Evolutionary conservation across 2,113 vertebrate species (phyloP), one percentile per base, ranked within the genome.

Genomic region (Apus apus): DNA sequence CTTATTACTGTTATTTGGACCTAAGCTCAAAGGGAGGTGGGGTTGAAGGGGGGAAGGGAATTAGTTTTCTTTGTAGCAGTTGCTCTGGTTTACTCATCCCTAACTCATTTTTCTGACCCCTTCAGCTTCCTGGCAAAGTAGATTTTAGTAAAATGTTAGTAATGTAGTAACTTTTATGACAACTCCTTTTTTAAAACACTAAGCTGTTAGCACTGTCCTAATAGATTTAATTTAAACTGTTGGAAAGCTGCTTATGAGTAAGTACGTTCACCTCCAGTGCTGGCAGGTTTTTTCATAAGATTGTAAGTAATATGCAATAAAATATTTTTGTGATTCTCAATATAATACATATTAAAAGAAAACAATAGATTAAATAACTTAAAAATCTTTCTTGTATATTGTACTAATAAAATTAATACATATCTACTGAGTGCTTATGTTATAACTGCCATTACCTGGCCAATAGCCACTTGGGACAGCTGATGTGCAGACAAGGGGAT

Each of bases 11-110:
- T 79, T 20, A 48, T 87, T 92, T 75, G 53, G 29, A 67, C 25
- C 34, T 72, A n/a, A 71, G 12, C 43, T 67, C 0, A 30, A 16
- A 2, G 3, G 45, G 20, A 15, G 2, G 5, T 34, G 27, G 5
- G 5, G 8, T 5, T 34, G 30, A 7, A 4, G 8, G 8, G 8
- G 13, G 5, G 11, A 67, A 85, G 8, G 8, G 26, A 85, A 76
- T 64, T 8, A 7, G 12, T 61, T 94, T 93, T 57, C 26, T 85
- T 26, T 77, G 8, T 76, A 74, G 40, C 26, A 64, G 27, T 45
- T 89, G 66, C 45, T 23, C 12, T 56, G 26, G 8, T 68, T 83
- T 87, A 54, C 43, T 58, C 27, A 50, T 58, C 17, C 17, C 15
- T 38, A 64, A 32, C 30, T 61, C 14, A 5, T 68, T 90, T 90